A percentile compares a stretch with the other conserved stretches of the same genome.
These are phyloP conservation scores for Craterocephalus amniculus DNA, from an alignment of 2,797 vertebrate species.

Conservation along the genomic window DNA sequence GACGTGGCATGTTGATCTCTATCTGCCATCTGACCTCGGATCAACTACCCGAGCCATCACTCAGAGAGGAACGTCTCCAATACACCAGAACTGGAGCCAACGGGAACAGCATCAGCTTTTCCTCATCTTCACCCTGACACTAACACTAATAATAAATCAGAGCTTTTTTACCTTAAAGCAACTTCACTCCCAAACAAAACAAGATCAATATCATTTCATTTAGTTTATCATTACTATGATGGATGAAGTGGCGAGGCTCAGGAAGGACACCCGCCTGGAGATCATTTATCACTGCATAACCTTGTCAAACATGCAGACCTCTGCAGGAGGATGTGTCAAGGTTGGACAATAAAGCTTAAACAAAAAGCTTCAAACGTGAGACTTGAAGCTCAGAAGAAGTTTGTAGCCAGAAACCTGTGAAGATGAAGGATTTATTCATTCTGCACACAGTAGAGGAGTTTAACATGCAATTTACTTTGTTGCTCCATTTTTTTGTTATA, in stretches of 20 bases:
- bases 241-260: conserved; percentile 33
- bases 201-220: conserved; percentile 23
- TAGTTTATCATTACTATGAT: conserved; percentile 52
- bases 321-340: conserved; percentile 26
- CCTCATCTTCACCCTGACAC: background rate
- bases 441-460: too few species aligned
- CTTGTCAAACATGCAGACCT: conserved; percentile 16
- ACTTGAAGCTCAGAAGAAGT: conserved; percentile 8
- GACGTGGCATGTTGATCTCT: background rate
- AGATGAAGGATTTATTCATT: too few species aligned
- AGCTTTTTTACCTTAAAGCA: conserved; percentile 7
- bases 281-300: conserved; percentile 22
- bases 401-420: conserved; percentile 12
- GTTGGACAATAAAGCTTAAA: conserved; percentile 37
- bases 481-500: too few species aligned
- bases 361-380: conserved; percentile 27
- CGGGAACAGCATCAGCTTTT: background rate
- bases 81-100: conserved; percentile 1
- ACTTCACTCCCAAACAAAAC: background rate
- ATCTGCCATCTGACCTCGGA: conserved; percentile 9
- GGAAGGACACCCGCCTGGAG: conserved; percentile 20
- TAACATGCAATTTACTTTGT: too few species aligned
- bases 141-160: background rate
- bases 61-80: conserved; percentile 14
- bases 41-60: conserved; percentile 20